Evolutionary conservation across 2,113 vertebrate species (phyloP), one percentile per base, ranked within the genome.

Genomic region (Serilophus lunatus): DNA sequence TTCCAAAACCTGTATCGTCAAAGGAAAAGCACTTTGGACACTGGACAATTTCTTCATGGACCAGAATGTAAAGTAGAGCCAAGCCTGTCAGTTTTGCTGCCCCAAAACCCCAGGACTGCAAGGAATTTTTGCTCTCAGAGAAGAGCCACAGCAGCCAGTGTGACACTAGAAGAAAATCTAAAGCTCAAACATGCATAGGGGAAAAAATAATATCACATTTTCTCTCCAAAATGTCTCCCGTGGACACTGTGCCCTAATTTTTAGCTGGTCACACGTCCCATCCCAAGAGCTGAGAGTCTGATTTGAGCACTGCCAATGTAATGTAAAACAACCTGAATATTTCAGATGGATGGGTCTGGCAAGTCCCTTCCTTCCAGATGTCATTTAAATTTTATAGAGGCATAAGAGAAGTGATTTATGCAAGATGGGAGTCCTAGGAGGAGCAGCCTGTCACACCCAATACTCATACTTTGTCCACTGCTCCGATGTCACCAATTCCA

Each of bases 331-430:
- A 70, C 42, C 56, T 92, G 31, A 94, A 70, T 95, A 88, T 95
- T 95, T 82, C 89, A 95, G 82, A 42, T 40, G 71, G 63, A 86
- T 6, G 38, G 82, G 59, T 25, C 59, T 59, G 93, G 87, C 63
- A 56, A 92, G 72, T 92, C 85, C 81, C 89, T 92, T 87, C 84
- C 74, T 87, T 94, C 44, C 75, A 90, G 45, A 70, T 71, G 75
- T 77, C 78, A 92, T 92, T 88, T 92, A 90, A 90, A 88, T 96
- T 93, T 94, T 77, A 90, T 60, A 28, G 36, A 85, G 70, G 54
- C 35, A 16, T n/a, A 80, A 86, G 84, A 54, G 57, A 83, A 88
- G 90, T 38, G 78, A 93, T 93, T 88, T 61, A 69, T 59, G 82
- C 45, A 79, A 47, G 84, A 70, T 10, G 44, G 87, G 74, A 92